phyloP scores from a whole-genome alignment of 2,888 invertebrate genomes.

The Matsumyia berberina region DNA sequence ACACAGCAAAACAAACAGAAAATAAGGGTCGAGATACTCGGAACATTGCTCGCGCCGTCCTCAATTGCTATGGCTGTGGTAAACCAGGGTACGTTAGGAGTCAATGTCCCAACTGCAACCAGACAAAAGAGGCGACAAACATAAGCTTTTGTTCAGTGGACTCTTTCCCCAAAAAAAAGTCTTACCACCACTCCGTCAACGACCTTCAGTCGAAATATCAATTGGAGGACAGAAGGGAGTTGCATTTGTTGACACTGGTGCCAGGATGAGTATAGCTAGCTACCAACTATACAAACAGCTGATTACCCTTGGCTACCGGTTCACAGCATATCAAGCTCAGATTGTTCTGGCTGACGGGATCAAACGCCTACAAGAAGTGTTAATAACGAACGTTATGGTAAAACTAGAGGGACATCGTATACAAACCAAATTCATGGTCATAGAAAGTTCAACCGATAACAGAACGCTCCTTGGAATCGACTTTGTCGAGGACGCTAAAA shows the following conservation, averaged over 20 bases:
- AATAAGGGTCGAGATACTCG: too few relatives aligned
- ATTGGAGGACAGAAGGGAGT: conserved; percentile 53
- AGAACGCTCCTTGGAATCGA: conserved; percentile 75
- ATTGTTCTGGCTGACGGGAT: conserved; percentile 64
- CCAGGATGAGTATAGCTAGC: conserved; percentile 64
- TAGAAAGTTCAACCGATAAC: conserved; percentile 74
- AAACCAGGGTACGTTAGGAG: conserved; percentile 5
- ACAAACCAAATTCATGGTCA: conserved; percentile 74
- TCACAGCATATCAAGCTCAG: conserved; percentile 57
- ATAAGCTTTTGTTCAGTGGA: conserved; percentile 14
- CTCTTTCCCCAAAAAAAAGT: neutral
- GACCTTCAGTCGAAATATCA: conserved; percentile 61
- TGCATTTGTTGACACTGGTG: conserved; percentile 69
- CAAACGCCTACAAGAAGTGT: conserved; percentile 34
- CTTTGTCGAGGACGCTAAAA: conserved; percentile 77
- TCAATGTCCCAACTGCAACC: conserved; percentile 23
- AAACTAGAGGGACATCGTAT: conserved; percentile 55
- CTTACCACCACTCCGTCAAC: conserved; percentile 44
- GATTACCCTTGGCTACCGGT: conserved; percentile 25
- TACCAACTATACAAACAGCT: conserved; percentile 56
- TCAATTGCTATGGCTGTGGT: too few relatives aligned
- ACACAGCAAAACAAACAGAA: too few relatives aligned
- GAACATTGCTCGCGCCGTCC: too few relatives aligned
- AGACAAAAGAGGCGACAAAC: conserved; percentile 1
- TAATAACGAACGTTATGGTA: conserved; percentile 42